Conservation (phyloP, 2,113 vertebrate genomes). For the Ptilorrhoa leucosticta region DNA sequence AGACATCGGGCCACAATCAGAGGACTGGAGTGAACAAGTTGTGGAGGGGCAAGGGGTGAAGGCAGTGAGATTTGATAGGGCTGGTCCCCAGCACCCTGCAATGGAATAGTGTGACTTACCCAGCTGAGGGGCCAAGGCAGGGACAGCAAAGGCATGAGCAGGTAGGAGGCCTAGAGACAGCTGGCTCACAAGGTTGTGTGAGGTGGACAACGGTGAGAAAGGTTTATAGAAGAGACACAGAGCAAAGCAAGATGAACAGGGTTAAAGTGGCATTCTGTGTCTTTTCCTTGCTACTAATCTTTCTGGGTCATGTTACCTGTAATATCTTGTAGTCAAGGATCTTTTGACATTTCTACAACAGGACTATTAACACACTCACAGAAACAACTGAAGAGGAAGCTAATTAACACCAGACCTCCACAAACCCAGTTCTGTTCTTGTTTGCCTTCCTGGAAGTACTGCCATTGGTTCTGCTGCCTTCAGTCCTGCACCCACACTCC, state of each 20-base stretch:
- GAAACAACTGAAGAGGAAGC: not conserved
- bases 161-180: not conserved
- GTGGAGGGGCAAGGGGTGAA: not conserved
- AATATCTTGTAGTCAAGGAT: not conserved
- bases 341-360: not conserved
- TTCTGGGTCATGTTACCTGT: not conserved
- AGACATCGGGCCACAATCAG: not conserved
- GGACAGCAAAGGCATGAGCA: not conserved
- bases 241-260: not conserved
- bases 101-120: not conserved
- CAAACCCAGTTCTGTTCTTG: not conserved
- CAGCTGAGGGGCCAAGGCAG: not conserved
- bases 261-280: not conserved
- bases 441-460: not conserved
- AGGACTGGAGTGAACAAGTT: not conserved
- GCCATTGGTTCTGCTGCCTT: not conserved
- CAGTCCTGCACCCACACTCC: not conserved
- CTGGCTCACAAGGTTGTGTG: not conserved
- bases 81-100: not conserved
- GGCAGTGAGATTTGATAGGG: not conserved
- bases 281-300: not conserved
- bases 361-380: not conserved
- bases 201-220: not conserved
- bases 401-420: not conserved
- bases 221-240: not conserved